A percentile compares a stretch with the other conserved stretches of the same genome.
phyloP scores from a whole-genome alignment of 2,888 invertebrate species.

The Philopedon plagiatum region DNA sequence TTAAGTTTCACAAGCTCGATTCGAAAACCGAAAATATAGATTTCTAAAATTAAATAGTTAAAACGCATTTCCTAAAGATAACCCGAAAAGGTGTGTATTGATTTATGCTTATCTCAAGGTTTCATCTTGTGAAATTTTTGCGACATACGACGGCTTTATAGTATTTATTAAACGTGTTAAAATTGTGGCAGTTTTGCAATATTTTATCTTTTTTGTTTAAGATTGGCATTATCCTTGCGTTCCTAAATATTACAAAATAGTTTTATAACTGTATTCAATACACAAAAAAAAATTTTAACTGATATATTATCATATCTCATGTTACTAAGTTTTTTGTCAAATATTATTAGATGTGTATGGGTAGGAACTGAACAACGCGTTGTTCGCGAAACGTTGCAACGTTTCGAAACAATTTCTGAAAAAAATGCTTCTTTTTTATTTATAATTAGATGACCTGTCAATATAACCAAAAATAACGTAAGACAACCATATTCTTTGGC shows the following conservation, averaged over 20 bases:
- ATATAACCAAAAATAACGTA: no score
- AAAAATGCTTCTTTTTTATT: no score
- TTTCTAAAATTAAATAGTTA: neutral
- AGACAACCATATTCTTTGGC: no score
- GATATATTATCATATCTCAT: no score
- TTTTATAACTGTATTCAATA: neutral
- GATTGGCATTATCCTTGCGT: neutral
- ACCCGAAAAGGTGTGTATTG: slow-evolving; percentile 5
- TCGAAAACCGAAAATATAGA: no score
- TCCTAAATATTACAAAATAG: slow-evolving; percentile 7
- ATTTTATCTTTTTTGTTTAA: neutral
- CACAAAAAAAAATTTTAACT: neutral
- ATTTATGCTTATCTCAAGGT: slow-evolving; percentile 18
- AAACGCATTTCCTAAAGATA: slow-evolving; percentile 7
- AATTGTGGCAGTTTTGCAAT: neutral
- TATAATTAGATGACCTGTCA: no score
- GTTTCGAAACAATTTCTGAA: no score
- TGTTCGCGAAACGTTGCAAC: no score
- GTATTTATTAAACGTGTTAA: neutral
- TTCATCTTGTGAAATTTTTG: slow-evolving; percentile 24
- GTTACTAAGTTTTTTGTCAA: no score
- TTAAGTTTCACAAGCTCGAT: no score
- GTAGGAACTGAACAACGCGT: no score
- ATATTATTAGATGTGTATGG: no score
- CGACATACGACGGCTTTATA: slow-evolving; percentile 18